These are phyloP conservation scores for Nomada fabriciana DNA, from an alignment of 2,888 invertebrate genomes.

Conservation along the genomic window DNA sequence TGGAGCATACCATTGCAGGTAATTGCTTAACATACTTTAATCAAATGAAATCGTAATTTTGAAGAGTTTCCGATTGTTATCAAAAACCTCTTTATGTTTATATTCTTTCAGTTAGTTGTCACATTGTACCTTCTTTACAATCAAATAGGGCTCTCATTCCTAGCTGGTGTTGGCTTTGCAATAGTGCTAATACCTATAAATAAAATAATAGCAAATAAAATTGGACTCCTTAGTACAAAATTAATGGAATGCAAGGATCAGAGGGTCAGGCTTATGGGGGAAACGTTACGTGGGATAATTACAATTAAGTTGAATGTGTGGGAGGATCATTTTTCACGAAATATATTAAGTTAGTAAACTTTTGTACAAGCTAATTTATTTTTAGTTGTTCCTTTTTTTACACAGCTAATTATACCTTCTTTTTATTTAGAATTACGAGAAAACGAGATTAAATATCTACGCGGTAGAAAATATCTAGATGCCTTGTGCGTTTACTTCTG, in stretches of 20 bases:
- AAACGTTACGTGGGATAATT: constrained; percentile 94
- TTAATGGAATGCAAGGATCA: constrained; percentile 97
- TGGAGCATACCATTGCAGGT: constrained; percentile 98
- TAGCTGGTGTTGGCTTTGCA: constrained; percentile 95
- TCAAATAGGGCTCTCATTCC: constrained; percentile 95
- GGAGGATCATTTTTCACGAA: constrained; percentile 94
- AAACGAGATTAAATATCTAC: constrained; percentile 91
- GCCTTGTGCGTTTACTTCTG: constrained; percentile 99
- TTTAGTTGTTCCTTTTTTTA: constrained; percentile 29
- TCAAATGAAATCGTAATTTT: constrained; percentile 9
- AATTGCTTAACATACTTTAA: constrained; percentile 54
- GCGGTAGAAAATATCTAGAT: constrained; percentile 96
- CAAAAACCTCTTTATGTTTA: constrained; percentile 15
- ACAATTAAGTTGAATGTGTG: constrained; percentile 97
- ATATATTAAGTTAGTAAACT: constrained; percentile 87
- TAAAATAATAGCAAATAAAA: constrained; percentile 94
- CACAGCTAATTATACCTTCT: not conserved
- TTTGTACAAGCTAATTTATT: constrained; percentile 27
- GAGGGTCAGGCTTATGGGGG: constrained; percentile 94
- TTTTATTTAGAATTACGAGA: constrained; percentile 87
- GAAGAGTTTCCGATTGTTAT: not conserved
- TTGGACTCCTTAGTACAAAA: constrained; percentile 92
- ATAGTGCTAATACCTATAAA: constrained; percentile 96
- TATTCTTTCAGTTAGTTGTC: constrained; percentile 88
- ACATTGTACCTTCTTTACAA: constrained; percentile 93